Percentiles rank a stretch among this genome's conserved stretches.
These are phyloP conservation scores for Camponotus vicinus DNA, from an alignment of 1,140 invertebrate genomes.

Conservation along the genomic window DNA sequence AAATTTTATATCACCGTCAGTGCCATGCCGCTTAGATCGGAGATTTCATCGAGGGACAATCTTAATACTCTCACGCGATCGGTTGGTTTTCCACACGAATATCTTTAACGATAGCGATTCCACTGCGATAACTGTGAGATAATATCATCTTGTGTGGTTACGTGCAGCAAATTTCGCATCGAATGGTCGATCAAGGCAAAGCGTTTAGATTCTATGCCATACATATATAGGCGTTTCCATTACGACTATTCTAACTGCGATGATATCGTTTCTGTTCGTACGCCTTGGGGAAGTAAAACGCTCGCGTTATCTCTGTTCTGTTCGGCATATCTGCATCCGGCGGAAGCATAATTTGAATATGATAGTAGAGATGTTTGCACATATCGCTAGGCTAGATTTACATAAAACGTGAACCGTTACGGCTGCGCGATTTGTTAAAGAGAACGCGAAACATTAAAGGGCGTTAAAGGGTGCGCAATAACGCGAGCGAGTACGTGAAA, in stretches of 20 bases:
- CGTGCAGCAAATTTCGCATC: background rate
- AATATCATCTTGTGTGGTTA: background rate
- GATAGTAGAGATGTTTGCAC: constrained; percentile 63
- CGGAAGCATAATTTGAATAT: constrained; percentile 72
- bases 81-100: constrained; percentile 56
- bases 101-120: background rate
- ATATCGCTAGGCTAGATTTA: background rate
- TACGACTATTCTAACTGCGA: background rate
- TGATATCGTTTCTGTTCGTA: background rate
- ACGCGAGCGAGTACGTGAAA: constrained; percentile 19
- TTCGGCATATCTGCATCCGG: constrained; percentile 33
- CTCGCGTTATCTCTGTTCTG: background rate
- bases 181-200: background rate
- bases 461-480: background rate
- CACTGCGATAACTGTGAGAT: background rate
- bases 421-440: constrained; percentile 44
- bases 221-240: no score
- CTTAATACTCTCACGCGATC: constrained; percentile 64
- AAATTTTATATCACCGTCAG: constrained; percentile 51
- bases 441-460: background rate
- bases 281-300: constrained; percentile 16
- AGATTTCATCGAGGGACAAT: constrained; percentile 72
- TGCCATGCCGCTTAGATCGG: constrained; percentile 71
- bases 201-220: background rate
- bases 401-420: constrained; percentile 12